phyloP scores from a whole-genome alignment of 2,113 vertebrate genomes.

The Cephalophus harveyi region DNA sequence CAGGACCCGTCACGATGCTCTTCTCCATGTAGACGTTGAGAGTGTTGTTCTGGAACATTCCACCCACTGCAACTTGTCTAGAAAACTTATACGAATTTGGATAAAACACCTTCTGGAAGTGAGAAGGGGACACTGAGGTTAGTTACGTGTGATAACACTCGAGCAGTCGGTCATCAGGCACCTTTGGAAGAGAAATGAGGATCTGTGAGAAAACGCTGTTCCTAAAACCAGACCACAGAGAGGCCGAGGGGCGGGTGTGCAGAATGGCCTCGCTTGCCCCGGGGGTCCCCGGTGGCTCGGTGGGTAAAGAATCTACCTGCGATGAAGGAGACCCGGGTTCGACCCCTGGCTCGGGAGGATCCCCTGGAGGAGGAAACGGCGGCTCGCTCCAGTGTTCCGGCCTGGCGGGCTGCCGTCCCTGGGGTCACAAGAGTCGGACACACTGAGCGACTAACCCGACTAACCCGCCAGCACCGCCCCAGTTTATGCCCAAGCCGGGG shows the following conservation, averaged over 20 bases:
- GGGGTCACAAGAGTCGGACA: background rate
- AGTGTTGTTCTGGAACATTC: conserved; percentile 78
- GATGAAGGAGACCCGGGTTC: background rate
- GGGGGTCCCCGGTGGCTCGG: background rate
- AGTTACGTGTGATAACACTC: accelerated
- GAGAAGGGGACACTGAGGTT: background rate
- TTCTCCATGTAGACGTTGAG: conserved; percentile 83
- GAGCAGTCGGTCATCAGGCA: accelerated
- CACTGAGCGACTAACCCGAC: accelerated
- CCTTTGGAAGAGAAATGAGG: background rate
- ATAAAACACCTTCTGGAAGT: conserved; percentile 78
- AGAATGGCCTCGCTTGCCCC: accelerated
- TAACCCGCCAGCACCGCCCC: background rate
- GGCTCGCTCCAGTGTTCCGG: background rate
- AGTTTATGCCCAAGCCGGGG: accelerated
- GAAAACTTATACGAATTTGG: conserved; percentile 74
- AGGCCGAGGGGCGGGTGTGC: background rate
- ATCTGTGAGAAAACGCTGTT: background rate
- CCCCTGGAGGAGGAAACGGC: background rate
- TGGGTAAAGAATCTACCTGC: background rate
- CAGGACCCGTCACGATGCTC: conserved; percentile 70
- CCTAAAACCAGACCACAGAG: background rate
- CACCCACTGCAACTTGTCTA: background rate
- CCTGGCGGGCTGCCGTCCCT: background rate
- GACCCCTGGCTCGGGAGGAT: background rate